phyloP scores from a whole-genome alignment of 2,113 vertebrate genomes.

The Talpa occidentalis region DNA sequence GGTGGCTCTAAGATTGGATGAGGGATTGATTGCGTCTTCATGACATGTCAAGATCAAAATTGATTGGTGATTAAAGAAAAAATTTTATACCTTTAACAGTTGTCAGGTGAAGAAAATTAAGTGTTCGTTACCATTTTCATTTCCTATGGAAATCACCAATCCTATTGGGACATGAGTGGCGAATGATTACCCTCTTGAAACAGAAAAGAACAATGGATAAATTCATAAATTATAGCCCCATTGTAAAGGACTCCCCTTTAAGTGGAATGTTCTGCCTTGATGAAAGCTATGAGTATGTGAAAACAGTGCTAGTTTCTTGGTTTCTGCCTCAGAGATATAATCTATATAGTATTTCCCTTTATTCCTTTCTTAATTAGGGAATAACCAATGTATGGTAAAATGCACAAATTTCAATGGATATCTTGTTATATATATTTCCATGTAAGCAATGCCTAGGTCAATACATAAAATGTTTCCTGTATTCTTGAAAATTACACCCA shows the following conservation, averaged over 20 bases:
- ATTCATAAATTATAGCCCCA: neutral
- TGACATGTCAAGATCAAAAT: constrained; percentile 39
- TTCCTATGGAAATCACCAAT: constrained; percentile 15
- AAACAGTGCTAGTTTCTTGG: neutral
- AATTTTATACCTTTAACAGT: neutral
- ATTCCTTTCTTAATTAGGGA: constrained; percentile 13
- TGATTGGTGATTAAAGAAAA: neutral
- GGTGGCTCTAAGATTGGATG: neutral
- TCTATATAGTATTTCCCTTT: neutral
- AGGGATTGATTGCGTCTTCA: constrained; percentile 13
- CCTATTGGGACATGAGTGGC: neutral
- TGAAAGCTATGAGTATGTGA: neutral
- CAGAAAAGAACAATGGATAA: neutral
- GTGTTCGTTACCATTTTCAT: constrained; percentile 38
- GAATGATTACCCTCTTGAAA: constrained; percentile 40
- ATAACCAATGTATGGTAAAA: neutral
- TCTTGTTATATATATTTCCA: neutral
- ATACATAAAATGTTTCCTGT: constrained; percentile 28
- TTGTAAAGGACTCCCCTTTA: constrained; percentile 17
- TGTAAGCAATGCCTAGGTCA: constrained; percentile 7
- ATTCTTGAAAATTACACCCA: neutral
- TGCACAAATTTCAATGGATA: neutral
- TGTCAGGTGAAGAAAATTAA: constrained; percentile 44
- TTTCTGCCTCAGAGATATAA: neutral
- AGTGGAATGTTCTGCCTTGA: constrained; percentile 31